These are phyloP conservation scores for Macaria notata DNA, from an alignment of 2,888 invertebrate genomes.

Conservation along the genomic window DNA sequence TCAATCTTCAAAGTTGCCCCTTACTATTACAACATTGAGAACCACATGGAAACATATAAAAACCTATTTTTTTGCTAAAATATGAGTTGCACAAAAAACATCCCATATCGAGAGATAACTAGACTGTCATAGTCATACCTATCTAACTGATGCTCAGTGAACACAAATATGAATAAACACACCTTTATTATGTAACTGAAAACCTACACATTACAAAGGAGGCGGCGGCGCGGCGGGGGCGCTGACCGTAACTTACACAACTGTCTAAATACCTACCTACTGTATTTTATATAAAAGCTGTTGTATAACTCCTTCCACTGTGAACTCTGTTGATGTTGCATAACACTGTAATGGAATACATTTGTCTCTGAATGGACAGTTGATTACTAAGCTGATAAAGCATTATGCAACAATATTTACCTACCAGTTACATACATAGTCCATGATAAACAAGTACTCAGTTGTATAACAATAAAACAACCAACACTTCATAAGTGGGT, in stretches of 20 bases:
- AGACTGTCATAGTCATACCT: no score
- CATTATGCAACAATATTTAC: constrained; percentile 8
- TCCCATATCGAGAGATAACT: no score
- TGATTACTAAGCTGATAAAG: constrained; percentile 5
- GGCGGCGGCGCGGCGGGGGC: constrained; percentile 1
- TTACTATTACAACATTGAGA: no score
- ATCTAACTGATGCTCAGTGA: no score
- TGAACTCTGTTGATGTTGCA: constrained; percentile 37
- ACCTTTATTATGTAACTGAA: constrained; percentile 23
- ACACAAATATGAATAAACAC: no score
- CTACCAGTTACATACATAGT: constrained; percentile 13
- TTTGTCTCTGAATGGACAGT: not conserved
- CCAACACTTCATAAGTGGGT: constrained; percentile 38
- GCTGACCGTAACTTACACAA: constrained; percentile 11
- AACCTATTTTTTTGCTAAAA: no score
- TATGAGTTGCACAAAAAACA: no score
- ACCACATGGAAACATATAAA: no score
- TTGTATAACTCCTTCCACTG: constrained; percentile 30
- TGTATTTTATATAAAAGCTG: constrained; percentile 27
- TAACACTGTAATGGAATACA: constrained; percentile 30
- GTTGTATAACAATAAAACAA: constrained; percentile 25
- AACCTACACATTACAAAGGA: not conserved
- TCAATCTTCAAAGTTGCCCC: no score
- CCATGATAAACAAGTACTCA: constrained; percentile 1
- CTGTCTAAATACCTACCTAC: constrained; percentile 7